Base-by-base conservation (phyloP, 1,140 invertebrate species). In the Drosophila insularis region DNA sequence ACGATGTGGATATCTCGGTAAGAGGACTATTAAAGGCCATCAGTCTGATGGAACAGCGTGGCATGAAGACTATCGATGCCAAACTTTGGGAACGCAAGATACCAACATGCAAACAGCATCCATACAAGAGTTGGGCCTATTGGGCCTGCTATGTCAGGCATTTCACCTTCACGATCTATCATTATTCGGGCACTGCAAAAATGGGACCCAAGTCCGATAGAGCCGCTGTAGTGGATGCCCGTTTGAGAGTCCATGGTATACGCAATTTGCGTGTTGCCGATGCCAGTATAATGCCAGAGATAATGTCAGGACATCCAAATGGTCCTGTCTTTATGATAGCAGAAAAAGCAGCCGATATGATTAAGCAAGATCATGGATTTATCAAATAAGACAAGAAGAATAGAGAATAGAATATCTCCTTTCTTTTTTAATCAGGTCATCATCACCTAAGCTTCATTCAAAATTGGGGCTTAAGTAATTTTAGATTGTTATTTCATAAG, bases 101-200 rank as follows among this genome's bases (percentile, higher is more conserved):
- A 8, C 93, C 94, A 13, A 94, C 93, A 1, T 97, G 96, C 91
- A 92, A 93, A 65, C 93, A 94, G 39, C 93, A 94, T 50, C 89
- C 92, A 0, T 95, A 95, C 78, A 94, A 94, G 40, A 94, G 94
- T 1, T 94, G 95, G 74, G 93, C 92, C 11, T 97, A 97, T 85
- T 97, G 96, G 93, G 94, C 94, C 27, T 98, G 97, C 91, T 93
- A 95, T 46, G 92, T 94, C 0, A 93, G 93, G 21, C 93, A 94
- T 64, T 94, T 96, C 23, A 95, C 96, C 0, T 93, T 94, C 21
- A 96, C 95, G 1, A 95, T 97, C 54, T 96, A 95, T 78, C 96
- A 98, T 89, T 95, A 95, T 23, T 94, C 94, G 1, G 96, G 97
- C 0, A 97, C 97, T 0, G 96, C 96, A 85, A 97, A 97, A 92